Conservation (phyloP, 2,888 invertebrate genomes). For the Tipula helvola region DNA sequence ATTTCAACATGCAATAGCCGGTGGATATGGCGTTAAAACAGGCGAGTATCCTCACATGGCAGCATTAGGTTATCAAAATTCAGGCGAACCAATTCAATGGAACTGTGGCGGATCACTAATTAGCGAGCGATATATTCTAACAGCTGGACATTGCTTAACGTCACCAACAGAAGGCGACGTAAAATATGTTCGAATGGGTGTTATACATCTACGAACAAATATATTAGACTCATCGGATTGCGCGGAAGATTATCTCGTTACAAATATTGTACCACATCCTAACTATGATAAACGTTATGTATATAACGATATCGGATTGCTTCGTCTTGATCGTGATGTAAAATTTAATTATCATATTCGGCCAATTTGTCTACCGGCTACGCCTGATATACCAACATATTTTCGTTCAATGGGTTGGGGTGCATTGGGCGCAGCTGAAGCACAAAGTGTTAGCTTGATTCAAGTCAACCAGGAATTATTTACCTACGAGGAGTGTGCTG, state of each 20-base stretch:
- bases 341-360: slow-evolving; percentile 30
- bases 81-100: slow-evolving; percentile 25
- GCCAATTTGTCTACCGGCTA: slow-evolving; percentile 36
- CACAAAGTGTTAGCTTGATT: background rate
- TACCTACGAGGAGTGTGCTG: slow-evolving; percentile 26
- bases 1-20: background rate
- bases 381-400: background rate
- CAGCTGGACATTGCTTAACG: slow-evolving; percentile 45
- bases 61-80: background rate
- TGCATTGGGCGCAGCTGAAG: slow-evolving; percentile 23
- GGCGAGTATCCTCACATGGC: slow-evolving; percentile 29
- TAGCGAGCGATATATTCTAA: slow-evolving; percentile 41
- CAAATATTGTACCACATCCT: slow-evolving; percentile 31
- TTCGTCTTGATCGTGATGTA: slow-evolving; percentile 33
- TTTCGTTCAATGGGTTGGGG: slow-evolving; percentile 39
- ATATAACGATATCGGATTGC: slow-evolving; percentile 43
- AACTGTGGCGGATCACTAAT: slow-evolving; percentile 47
- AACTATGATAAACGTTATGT: slow-evolving; percentile 32
- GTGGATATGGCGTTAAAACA: slow-evolving; percentile 18
- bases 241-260: slow-evolving; percentile 26
- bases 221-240: slow-evolving; percentile 22
- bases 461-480: background rate
- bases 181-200: slow-evolving; percentile 29
- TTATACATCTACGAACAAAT: slow-evolving; percentile 22
- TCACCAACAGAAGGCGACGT: slow-evolving; percentile 15